These are phyloP conservation scores for Tapirus terrestris DNA, from an alignment of 2,113 vertebrate species.

Conservation along the genomic window DNA sequence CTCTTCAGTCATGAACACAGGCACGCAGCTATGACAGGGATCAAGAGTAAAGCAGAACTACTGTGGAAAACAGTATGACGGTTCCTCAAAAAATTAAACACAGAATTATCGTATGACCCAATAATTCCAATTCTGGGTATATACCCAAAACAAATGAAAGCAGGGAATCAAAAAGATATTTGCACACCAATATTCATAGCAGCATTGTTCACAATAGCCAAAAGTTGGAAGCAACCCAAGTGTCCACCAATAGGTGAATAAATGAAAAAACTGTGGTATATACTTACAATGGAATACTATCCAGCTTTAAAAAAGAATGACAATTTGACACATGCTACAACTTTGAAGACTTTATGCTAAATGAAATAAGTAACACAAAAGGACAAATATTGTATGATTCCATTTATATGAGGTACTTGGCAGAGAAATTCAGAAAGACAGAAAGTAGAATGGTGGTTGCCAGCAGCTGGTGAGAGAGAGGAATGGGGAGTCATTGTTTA, in stretches of 20 bases:
- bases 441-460: not conserved
- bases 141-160: not conserved
- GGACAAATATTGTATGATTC: not conserved
- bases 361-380: not conserved
- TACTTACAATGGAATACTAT: not conserved
- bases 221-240: not conserved
- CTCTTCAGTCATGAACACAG: not conserved
- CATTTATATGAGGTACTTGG: not conserved
- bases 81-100: not conserved
- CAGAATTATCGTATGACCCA: not conserved
- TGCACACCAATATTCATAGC: not conserved
- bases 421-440: not conserved
- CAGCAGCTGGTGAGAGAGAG: not conserved
- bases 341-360: not conserved
- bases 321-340: not conserved
- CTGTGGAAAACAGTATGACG: not conserved
- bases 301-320: not conserved
- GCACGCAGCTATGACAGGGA: not conserved
- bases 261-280: not conserved
- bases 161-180: not conserved
- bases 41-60: not conserved
- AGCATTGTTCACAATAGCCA: not conserved
- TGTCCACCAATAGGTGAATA: not conserved
- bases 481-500: not conserved
- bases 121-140: not conserved